Percentiles rank a stretch among this genome's conserved stretches.
Conservation (phyloP, 2,888 invertebrate species). For the Meteorus colon region DNA sequence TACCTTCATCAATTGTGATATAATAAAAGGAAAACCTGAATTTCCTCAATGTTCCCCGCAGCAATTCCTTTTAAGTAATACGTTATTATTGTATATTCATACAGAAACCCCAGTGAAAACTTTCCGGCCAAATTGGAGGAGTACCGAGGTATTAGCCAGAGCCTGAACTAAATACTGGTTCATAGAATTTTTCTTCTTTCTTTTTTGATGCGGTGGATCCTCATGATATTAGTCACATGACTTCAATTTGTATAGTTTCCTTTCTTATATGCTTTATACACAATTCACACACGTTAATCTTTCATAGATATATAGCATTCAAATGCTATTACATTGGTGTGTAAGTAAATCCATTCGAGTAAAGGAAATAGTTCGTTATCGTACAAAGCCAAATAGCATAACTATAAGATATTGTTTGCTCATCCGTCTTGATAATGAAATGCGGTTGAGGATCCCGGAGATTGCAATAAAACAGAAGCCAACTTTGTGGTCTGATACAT, state of each 20-base stretch:
- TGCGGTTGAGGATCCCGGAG: conserved; percentile 26
- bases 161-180: too few species aligned
- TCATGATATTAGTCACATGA: conserved; percentile 48
- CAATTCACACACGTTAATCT: background rate
- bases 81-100: too few species aligned
- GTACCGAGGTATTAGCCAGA: too few species aligned
- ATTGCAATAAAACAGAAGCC: conserved; percentile 37
- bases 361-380: conserved; percentile 40
- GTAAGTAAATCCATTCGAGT: background rate
- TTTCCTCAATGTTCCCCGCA: conserved; percentile 45
- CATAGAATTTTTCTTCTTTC: too few species aligned
- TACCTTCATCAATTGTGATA: too few species aligned
- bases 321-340: background rate
- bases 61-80: conserved; percentile 26
- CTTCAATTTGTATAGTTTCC: too few species aligned
- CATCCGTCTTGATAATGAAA: conserved; percentile 23
- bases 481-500: conserved; percentile 30
- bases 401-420: background rate
- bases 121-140: too few species aligned
- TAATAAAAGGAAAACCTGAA: conserved; percentile 52
- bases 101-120: too few species aligned
- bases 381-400: background rate
- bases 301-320: background rate
- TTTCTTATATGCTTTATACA: too few species aligned
- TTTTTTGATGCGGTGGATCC: conserved; percentile 17